These are phyloP conservation scores for Scaptomyza hsui DNA, from an alignment of 1,140 invertebrate species.

Conservation along the genomic window DNA sequence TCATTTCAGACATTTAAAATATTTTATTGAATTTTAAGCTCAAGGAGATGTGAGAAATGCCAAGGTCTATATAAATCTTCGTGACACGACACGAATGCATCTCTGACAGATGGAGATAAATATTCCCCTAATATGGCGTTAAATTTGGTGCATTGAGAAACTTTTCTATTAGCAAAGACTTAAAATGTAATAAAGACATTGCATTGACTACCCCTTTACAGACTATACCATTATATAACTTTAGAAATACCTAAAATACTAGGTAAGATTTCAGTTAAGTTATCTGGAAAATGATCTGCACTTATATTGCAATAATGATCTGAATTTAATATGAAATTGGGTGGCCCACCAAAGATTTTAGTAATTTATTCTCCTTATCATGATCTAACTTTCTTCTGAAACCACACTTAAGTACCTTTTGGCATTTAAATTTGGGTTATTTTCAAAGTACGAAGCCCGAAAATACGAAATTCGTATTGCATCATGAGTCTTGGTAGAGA, in stretches of 20 bases:
- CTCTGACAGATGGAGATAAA: not conserved
- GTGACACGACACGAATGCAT: not conserved
- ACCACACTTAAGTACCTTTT: slow-evolving; percentile 3
- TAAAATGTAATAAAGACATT: too few species aligned
- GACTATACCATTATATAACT: not conserved
- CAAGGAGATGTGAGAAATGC: not conserved
- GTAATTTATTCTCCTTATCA: slow-evolving; percentile 23
- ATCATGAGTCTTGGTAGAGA: slow-evolving; percentile 53
- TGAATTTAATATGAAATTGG: not conserved
- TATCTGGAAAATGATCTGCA: not conserved
- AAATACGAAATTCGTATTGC: slow-evolving; percentile 46
- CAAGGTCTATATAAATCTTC: not conserved
- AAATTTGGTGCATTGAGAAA: not conserved
- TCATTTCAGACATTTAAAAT: not conserved
- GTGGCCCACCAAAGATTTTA: not conserved
- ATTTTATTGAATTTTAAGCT: not conserved
- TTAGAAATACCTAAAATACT: too few species aligned
- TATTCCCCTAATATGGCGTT: not conserved
- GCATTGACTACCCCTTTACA: too few species aligned
- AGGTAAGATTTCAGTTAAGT: too few species aligned
- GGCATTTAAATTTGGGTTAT: slow-evolving; percentile 31
- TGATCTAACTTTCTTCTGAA: slow-evolving; percentile 40
- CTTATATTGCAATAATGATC: slow-evolving; percentile 1
- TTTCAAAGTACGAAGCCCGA: not conserved
- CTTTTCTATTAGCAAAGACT: not conserved